These are phyloP conservation scores for Orbicella faveolata DNA, from an alignment of 64 coral and sea anemone species.

Conservation along the genomic window DNA sequence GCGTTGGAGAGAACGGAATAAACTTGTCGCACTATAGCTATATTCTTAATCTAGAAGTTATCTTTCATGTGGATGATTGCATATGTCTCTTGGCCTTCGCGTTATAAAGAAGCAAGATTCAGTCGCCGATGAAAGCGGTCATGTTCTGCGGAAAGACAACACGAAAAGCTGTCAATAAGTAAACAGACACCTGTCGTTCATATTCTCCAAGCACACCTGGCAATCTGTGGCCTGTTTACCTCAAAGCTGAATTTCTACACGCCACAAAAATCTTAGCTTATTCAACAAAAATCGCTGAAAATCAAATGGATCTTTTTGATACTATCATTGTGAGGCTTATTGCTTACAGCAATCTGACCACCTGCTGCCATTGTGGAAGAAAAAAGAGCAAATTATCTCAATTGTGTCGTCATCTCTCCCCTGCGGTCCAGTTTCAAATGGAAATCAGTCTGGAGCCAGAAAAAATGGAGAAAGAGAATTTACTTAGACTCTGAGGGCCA, in stretches of 20 bases:
- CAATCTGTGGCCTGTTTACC: not conserved
- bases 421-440: not conserved
- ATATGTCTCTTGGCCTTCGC: not conserved
- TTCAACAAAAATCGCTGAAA: not conserved
- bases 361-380: not conserved
- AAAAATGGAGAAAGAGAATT: not conserved
- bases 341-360: not conserved
- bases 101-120: not conserved
- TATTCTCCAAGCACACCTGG: not conserved
- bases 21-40: not conserved
- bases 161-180: not conserved
- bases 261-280: not conserved
- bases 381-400: slow-evolving; percentile 16
- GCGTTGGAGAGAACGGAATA: too few species aligned
- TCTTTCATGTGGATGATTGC: not conserved
- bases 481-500: not conserved
- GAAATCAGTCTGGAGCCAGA: slow-evolving; percentile 4
- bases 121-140: not conserved
- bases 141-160: not conserved
- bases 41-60: not conserved
- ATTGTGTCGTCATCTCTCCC: slow-evolving; percentile 21
- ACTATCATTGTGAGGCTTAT: not conserved
- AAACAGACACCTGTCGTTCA: not conserved
- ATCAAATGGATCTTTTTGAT: not conserved
- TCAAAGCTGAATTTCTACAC: not conserved